A percentile compares a stretch with the other conserved stretches of the same genome.
Conservation (phyloP, 2,113 vertebrate genomes). For the Microtus oregoni region DNA sequence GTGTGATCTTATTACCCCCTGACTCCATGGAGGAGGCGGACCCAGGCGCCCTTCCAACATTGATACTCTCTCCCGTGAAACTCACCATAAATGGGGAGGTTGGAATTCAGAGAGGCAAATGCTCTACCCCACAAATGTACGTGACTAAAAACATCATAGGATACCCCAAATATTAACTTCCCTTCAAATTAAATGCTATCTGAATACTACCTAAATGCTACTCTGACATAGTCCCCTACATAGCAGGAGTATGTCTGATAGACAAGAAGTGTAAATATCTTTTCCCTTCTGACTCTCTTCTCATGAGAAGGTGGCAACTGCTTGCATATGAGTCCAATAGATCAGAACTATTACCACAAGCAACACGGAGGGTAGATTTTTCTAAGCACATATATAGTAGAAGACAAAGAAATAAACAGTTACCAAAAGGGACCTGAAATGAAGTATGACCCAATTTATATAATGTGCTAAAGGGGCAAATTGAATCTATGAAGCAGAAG, state of each 20-base stretch:
- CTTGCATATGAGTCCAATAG: not conserved
- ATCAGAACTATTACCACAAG: not conserved
- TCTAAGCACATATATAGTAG: not conserved
- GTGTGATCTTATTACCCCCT: not conserved
- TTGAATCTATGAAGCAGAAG: not conserved
- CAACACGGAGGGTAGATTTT: not conserved
- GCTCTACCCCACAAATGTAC: not conserved
- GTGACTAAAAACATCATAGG: not conserved
- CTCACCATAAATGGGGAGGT: not conserved
- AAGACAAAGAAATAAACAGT: slow-evolving; percentile 20
- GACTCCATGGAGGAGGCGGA: not conserved
- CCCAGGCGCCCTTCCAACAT: not conserved
- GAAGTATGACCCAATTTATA: slow-evolving; percentile 1
- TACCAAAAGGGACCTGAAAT: not conserved
- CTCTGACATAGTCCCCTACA: not conserved
- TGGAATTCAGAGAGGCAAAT: not conserved
- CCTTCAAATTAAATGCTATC: not conserved
- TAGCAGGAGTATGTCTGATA: not conserved
- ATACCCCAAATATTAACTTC: not conserved
- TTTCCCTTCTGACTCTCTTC: not conserved
- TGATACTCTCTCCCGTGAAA: not conserved
- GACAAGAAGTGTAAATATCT: not conserved
- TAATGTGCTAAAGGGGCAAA: slow-evolving; percentile 42
- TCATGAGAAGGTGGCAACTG: not conserved
- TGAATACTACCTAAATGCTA: not conserved